These are phyloP conservation scores for Siniperca knerii DNA, from an alignment of 2,113 vertebrate genomes.

Conservation along the genomic window DNA sequence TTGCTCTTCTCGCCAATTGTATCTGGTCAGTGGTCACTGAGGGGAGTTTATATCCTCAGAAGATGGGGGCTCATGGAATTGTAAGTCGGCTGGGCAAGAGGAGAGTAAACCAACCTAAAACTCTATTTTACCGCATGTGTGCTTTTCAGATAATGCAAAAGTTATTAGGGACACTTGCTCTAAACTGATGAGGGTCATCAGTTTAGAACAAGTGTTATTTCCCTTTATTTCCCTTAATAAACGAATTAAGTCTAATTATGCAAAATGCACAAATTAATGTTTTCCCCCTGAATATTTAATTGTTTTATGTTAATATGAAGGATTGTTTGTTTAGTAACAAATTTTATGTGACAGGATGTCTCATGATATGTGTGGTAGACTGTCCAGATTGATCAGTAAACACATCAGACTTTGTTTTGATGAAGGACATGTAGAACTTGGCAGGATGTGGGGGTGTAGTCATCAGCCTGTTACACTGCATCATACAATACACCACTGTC, in stretches of 20 bases:
- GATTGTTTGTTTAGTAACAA: not conserved
- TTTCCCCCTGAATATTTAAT: not conserved
- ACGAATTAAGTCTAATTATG: not conserved
- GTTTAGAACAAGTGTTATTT: no score
- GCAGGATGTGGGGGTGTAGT: constrained; percentile 69
- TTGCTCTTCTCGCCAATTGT: constrained; percentile 35
- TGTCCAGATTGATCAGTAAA: constrained; percentile 39
- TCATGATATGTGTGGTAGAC: not conserved
- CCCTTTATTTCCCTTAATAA: not conserved
- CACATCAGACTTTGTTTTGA: constrained; percentile 67
- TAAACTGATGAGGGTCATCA: no score
- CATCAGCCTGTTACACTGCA: constrained; percentile 60
- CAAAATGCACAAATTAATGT: not conserved
- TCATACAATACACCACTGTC: constrained; percentile 74
- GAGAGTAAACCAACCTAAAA: not conserved
- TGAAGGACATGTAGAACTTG: constrained; percentile 56
- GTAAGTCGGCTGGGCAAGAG: not conserved
- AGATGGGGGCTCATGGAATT: constrained; percentile 18
- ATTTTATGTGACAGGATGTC: not conserved
- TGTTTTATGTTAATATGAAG: not conserved
- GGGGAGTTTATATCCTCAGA: constrained; percentile 14
- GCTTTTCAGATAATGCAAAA: not conserved
- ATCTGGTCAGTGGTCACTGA: constrained; percentile 29
- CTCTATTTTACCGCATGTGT: not conserved
- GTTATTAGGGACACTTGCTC: not conserved